phyloP scores from a whole-genome alignment of 2,888 invertebrate genomes.

The Megalurothrips usitatus region DNA sequence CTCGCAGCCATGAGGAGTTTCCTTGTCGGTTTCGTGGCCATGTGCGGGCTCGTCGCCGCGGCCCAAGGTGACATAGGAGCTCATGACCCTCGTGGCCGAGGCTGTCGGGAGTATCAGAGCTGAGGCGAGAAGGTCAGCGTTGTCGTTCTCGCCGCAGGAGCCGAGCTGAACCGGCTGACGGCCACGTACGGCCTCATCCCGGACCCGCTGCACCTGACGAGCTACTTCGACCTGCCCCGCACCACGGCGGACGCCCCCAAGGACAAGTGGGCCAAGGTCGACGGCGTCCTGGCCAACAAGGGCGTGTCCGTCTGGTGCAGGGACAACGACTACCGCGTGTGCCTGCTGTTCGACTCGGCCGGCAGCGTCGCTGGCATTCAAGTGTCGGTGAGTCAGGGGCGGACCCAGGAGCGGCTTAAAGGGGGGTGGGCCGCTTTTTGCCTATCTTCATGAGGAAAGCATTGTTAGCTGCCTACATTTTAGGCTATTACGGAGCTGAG shows the following conservation, averaged over 20 bases:
- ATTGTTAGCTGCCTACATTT: too few species aligned
- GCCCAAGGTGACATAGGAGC: not conserved
- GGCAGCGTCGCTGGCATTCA: constrained; percentile 51
- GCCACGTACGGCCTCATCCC: constrained; percentile 13
- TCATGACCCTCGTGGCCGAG: too few species aligned
- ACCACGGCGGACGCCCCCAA: not conserved
- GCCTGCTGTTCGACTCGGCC: constrained; percentile 48
- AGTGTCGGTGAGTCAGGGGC: constrained; percentile 47
- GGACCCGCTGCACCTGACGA: not conserved
- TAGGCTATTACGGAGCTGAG: too few species aligned
- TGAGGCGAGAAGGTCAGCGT: not conserved
- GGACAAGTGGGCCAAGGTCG: not conserved
- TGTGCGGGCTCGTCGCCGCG: not conserved
- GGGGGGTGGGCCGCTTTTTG: not conserved
- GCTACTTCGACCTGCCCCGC: constrained; percentile 11
- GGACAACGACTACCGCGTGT: constrained; percentile 45
- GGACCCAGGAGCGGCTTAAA: not conserved
- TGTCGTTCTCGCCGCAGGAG: not conserved
- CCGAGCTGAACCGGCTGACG: not conserved
- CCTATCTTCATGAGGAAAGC: too few species aligned
- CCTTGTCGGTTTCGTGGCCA: not conserved
- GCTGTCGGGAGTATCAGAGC: too few species aligned
- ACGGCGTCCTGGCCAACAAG: not conserved
- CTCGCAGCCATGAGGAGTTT: too few species aligned
- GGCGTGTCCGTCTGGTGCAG: constrained; percentile 43